Percentiles rank a stretch among this genome's conserved stretches.
Evolutionary conservation across 2,797 vertebrate species (phyloP).

Genomic region (Sternotherus odoratus): DNA sequence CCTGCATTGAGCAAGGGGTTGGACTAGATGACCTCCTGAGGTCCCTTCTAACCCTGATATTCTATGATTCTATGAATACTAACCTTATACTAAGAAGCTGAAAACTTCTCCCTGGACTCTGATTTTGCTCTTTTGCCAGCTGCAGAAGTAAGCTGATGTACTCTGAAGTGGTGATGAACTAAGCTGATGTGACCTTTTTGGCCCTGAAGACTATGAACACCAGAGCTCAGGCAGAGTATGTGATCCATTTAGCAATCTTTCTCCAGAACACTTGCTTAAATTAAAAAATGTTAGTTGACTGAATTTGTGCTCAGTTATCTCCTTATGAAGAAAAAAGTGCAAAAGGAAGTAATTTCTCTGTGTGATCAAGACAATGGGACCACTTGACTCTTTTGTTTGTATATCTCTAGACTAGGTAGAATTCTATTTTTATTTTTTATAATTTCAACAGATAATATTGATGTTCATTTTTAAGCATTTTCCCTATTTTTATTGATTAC

Average conservation of each 20-base stretch:
- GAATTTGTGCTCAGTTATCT: not conserved
- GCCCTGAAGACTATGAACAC: not conserved
- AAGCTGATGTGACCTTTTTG: not conserved
- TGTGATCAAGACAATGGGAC: not conserved
- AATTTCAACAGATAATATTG: not conserved
- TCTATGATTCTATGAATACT: no score
- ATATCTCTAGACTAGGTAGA: not conserved
- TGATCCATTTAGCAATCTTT: not conserved
- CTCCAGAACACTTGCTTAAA: not conserved
- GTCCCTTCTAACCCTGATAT: no score
- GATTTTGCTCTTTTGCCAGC: not conserved
- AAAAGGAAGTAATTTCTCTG: not conserved
- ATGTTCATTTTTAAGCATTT: not conserved
- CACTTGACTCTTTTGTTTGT: slow-evolving; percentile 30
- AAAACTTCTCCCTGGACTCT: not conserved
- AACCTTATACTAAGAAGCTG: not conserved
- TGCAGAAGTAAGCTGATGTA: not conserved
- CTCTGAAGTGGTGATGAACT: accelerated
- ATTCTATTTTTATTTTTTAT: not conserved
- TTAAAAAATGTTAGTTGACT: not conserved
- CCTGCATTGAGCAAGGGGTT: no score
- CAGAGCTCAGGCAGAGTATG: not conserved
- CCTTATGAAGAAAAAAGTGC: not conserved
- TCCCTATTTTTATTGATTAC: not conserved
- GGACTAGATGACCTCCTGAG: no score